phyloP scores from a whole-genome alignment of 2,113 vertebrate species.

The Eidolon helvum region DNA sequence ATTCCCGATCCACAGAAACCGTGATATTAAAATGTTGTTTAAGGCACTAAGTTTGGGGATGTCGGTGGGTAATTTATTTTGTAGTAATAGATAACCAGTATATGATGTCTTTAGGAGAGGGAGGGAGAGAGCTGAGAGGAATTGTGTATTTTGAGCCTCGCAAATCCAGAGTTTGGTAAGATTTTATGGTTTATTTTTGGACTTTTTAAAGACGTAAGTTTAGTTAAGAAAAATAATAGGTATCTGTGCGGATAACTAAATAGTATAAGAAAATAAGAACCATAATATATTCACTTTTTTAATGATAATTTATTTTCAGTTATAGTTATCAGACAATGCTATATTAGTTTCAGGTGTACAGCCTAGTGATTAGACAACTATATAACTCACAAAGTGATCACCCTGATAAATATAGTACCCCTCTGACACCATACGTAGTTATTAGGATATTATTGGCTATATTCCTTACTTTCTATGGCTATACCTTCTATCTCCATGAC shows the following conservation, averaged over 20 bases:
- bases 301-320: too few species aligned
- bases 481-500: too few species aligned
- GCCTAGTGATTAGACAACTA: too few species aligned
- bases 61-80: neutral
- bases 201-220: neutral
- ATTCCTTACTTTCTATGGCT: too few species aligned
- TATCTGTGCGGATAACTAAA: neutral
- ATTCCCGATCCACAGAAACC: neutral
- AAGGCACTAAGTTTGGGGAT: neutral
- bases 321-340: too few species aligned
- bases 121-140: neutral
- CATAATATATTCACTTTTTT: neutral
- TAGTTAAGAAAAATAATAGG: neutral
- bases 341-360: too few species aligned
- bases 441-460: too few species aligned
- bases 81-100: neutral
- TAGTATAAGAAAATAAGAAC: neutral
- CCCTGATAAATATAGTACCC: too few species aligned
- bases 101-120: neutral
- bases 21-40: neutral
- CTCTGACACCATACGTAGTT: too few species aligned
- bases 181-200: neutral
- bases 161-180: neutral
- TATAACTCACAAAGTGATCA: too few species aligned
- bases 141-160: neutral